A percentile compares a stretch with the other conserved stretches of the same genome.
phyloP scores from a whole-genome alignment of 2,888 invertebrate genomes.

The Xanthia icteritia region DNA sequence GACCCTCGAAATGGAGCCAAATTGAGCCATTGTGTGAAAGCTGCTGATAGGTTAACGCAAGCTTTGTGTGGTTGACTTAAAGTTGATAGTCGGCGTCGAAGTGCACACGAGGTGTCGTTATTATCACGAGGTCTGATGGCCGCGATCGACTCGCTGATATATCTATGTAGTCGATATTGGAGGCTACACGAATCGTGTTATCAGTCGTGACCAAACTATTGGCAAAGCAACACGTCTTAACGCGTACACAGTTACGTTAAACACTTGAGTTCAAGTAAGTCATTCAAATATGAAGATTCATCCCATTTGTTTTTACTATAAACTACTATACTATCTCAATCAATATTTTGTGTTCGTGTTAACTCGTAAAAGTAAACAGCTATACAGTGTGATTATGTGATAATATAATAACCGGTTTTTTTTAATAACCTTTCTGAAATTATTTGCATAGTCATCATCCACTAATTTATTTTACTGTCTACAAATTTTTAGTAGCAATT shows the following conservation, averaged over 20 bases:
- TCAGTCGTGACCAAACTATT: conserved; percentile 60
- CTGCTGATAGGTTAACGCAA: conserved; percentile 3
- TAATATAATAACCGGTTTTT: not conserved
- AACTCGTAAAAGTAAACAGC: not conserved
- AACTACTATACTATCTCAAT: not conserved
- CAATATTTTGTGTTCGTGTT: not conserved
- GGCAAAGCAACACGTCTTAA: conserved; percentile 47
- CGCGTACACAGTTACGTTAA: not conserved
- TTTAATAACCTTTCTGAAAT: not conserved
- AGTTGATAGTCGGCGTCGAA: conserved; percentile 24
- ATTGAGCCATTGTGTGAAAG: not conserved
- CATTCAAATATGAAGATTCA: conserved; percentile 1
- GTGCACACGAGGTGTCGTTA: conserved; percentile 47
- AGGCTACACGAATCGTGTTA: conserved; percentile 35
- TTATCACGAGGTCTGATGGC: conserved; percentile 47
- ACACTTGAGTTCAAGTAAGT: conserved; percentile 46
- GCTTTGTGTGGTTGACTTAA: conserved; percentile 28
- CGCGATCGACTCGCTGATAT: conserved; percentile 45
- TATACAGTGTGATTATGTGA: not conserved
- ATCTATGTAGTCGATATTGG: conserved; percentile 35
- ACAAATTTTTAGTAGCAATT: not conserved
- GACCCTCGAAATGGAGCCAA: not conserved
- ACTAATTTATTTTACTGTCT: not conserved
- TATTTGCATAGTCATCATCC: conserved; percentile 10
- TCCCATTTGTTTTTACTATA: conserved; percentile 1